Base-by-base conservation (phyloP, 1,140 invertebrate species). In the Zaprionus kolodkinae region DNA sequence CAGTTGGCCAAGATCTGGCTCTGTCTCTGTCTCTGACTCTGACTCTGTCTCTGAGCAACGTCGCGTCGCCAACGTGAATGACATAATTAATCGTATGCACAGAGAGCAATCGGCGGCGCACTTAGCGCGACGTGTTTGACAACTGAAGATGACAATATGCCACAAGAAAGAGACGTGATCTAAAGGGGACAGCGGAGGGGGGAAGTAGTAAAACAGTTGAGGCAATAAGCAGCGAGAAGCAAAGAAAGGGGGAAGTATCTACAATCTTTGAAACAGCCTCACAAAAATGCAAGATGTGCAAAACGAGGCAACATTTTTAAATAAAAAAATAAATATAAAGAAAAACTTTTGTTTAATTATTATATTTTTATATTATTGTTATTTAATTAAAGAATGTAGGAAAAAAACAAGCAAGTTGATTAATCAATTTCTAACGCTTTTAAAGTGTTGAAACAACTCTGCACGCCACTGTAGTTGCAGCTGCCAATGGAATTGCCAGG, bases 81-180 rank as follows among this genome's bases (percentile, higher is more conserved):
- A 91, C 89, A 91, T 91, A 91, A 91, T 91, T 91, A 91, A 91
- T 91, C 77, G 74, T 86, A 79, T 81, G 89, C 66, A 76, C 68
- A 74, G 27, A 30, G 27, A 30, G 84, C 69, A 65, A 74, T 64
- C 65, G 71, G 63, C 65, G 71, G 63, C 78, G 79, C 84, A 88
- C 84, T 88, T 89, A 88, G 70, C 74, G 57, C 68, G 84, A 88
- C 84, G 84, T 88, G 75, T 84, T 89, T 79, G 81, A 89, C 85
- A 88, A 70, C 80, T 88, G 85, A 89, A 88, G 84, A 88, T 88
- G 84, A 88, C 84, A 88, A 78, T 75, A 33, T 71, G 76, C 79
- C 70, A 78, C 52, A 55, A n/a, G 13, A n/a, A n/a, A 55, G 52
- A 33, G 48, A 55, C 27, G 63, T 66, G 54, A 70, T 21, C 38